Conservation (phyloP, 1,140 invertebrate species). For the Eurosta solidaginis region DNA sequence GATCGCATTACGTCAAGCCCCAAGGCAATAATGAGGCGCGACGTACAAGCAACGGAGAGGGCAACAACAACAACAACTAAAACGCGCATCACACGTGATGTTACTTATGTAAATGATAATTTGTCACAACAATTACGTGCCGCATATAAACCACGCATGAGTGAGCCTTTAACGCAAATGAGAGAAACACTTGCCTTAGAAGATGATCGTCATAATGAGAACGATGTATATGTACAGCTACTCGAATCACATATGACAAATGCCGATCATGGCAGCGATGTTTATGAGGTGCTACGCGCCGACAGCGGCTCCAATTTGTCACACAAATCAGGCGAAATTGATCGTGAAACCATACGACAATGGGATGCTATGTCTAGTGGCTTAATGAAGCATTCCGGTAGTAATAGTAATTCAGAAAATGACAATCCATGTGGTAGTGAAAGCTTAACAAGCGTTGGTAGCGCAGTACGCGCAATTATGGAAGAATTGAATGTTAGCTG, state of each 20-base stretch:
- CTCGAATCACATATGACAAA: constrained; percentile 42
- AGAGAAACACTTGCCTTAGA: not conserved
- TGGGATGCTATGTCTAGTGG: constrained; percentile 86
- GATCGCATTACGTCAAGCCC: constrained; percentile 62
- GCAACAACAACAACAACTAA: not conserved
- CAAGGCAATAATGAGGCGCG: constrained; percentile 25
- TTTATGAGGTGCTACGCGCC: constrained; percentile 56
- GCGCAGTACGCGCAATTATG: constrained; percentile 53
- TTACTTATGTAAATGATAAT: constrained; percentile 72
- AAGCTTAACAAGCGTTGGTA: constrained; percentile 36
- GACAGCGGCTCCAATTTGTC: constrained; percentile 51
- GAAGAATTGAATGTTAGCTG: constrained; percentile 48
- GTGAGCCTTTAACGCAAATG: not conserved
- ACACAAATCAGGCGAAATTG: constrained; percentile 70
- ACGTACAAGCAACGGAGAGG: constrained; percentile 19
- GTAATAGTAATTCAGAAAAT: constrained; percentile 22
- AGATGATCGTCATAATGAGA: constrained; percentile 49
- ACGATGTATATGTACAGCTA: constrained; percentile 67
- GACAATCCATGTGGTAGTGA: constrained; percentile 34
- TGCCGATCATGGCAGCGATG: constrained; percentile 38
- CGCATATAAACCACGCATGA: constrained; percentile 35
- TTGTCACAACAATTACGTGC: constrained; percentile 44
- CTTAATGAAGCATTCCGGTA: constrained; percentile 60
- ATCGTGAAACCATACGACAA: constrained; percentile 81
- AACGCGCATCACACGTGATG: constrained; percentile 62